Evolutionary conservation across 2,113 vertebrate species (phyloP).

Genomic region (Rhea pennata): DNA sequence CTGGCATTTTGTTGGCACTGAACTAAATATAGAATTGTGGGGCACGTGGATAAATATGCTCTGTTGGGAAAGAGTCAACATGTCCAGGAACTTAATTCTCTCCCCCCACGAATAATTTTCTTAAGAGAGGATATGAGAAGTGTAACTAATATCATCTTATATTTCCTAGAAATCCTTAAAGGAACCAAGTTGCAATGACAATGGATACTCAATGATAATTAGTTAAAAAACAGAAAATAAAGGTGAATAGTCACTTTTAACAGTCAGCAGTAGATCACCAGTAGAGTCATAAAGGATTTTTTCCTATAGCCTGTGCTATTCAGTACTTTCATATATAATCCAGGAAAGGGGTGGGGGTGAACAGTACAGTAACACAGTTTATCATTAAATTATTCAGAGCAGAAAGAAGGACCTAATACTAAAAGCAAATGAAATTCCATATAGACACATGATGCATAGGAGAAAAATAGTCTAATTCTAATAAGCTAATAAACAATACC

Average conservation of each 20-base stretch:
- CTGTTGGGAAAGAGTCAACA: background rate
- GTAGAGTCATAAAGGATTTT: background rate
- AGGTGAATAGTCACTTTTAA: background rate
- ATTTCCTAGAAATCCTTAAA: background rate
- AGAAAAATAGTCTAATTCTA: background rate
- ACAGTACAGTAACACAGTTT: background rate
- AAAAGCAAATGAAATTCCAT: background rate
- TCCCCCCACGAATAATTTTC: too few species aligned
- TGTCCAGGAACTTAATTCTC: too few species aligned
- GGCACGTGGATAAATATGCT: background rate
- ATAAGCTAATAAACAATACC: background rate
- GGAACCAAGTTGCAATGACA: background rate
- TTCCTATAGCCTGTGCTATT: background rate
- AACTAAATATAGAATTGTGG: background rate
- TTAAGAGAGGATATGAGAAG: background rate
- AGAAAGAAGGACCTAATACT: background rate
- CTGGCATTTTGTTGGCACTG: background rate
- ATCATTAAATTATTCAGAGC: background rate
- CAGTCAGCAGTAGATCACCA: background rate
- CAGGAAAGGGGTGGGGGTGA: background rate
- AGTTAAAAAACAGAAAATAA: background rate
- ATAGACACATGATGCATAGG: background rate
- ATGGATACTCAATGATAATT: background rate
- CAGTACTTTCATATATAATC: background rate
- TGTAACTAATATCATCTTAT: background rate